Conservation (phyloP, 2,797 vertebrate species). For the Scleropages formosus region DNA sequence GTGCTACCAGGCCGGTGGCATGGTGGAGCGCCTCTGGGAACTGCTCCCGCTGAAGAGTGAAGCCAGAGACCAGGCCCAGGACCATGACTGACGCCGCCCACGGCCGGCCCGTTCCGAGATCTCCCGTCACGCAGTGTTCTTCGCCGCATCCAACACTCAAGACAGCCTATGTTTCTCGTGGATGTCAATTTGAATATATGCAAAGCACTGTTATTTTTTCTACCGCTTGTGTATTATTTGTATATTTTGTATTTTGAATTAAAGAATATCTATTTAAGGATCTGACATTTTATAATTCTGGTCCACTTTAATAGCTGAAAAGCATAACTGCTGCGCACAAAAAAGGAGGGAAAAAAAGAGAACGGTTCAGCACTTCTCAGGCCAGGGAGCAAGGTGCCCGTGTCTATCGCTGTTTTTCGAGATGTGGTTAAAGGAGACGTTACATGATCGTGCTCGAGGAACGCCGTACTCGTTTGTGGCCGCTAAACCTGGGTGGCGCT, state of each 20-base stretch:
- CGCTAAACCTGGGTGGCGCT: not conserved
- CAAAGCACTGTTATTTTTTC: constrained; percentile 38
- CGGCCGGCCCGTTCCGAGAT: not conserved
- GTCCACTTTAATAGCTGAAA: constrained; percentile 36
- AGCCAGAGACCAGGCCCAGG: not conserved
- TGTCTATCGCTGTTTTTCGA: constrained; percentile 13
- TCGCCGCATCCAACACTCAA: not conserved
- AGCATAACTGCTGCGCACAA: constrained; percentile 59
- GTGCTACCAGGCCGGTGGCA: constrained; percentile 65
- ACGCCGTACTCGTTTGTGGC: not conserved
- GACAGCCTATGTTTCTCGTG: not conserved
- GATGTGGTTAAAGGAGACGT: constrained; percentile 15
- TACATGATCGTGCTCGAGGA: not conserved
- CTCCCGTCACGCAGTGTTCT: not conserved
- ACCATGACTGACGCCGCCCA: not conserved
- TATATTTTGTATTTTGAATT: constrained; percentile 37
- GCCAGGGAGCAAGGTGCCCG: not conserved
- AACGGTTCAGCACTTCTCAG: not conserved
- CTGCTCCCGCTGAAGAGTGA: constrained; percentile 56
- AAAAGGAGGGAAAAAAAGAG: constrained; percentile 18
- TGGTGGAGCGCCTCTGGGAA: constrained; percentile 51
- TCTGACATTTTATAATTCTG: constrained; percentile 38
- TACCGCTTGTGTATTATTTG: constrained; percentile 43
- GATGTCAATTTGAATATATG: constrained; percentile 18
- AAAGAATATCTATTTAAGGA: constrained; percentile 33